Evolutionary conservation across 2,797 vertebrate species (phyloP), one percentile per base, ranked within the genome.

Genomic region (Myiothlypis chrysogaster): DNA sequence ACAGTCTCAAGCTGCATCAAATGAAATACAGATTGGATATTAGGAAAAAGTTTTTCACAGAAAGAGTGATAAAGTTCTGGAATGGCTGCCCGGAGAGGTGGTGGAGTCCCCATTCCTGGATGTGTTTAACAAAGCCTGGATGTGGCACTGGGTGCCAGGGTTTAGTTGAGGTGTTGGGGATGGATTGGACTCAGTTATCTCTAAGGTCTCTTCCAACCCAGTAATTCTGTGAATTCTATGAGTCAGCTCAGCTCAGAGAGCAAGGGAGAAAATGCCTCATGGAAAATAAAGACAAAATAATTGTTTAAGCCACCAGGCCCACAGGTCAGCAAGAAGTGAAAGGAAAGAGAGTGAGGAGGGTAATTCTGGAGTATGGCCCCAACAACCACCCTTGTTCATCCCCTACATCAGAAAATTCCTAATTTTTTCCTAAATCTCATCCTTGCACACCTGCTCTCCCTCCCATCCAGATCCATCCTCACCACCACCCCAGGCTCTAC

Each of bases 101-200:
- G 8, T 35, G 34, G 10, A 35, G 34, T 25, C 56, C 2, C 34
- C 24, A 25, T 57, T 24, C 34, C 56, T 25, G 56, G 23, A 0
- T 12, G 34, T 25, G 56, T 18, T 57, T 57, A 18, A 25, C 2
- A 34, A 35, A 35, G 21, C 1, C 34, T 35, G 56, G 14, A 18
- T 57, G 23, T 35, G 34, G 10, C 56, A 57, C 24, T 35, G 5
- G 3, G 23, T 6, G 56, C 56, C 56, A 57, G 2, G 16, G 15
- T 12, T 57, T 4, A 18, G 16, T 35, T 57, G 44, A 12, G 44
- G 34, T 35, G 5, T 25, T 12, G 1, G 16, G 23, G 2, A 15
- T 24, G 7, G 16, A 8, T 57, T 57, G 56, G 56, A 57, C 34
- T 18, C 3, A 0, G 6, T 5, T 2, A 57, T 18, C 34, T 57